These are phyloP conservation scores for Semnornis frantzii DNA, from an alignment of 2,113 vertebrate species.

Conservation along the genomic window DNA sequence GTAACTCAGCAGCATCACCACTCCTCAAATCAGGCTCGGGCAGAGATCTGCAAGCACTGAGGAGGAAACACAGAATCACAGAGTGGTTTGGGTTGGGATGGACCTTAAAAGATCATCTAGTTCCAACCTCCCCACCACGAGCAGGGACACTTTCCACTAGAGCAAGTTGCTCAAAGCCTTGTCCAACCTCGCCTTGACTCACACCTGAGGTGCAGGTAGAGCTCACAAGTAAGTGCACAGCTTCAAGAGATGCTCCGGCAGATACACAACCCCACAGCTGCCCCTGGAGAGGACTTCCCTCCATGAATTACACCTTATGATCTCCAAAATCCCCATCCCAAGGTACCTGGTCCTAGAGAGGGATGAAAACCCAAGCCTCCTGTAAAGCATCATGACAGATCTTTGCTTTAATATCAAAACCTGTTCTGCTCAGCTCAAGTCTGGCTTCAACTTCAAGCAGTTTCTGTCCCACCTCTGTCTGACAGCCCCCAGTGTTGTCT, in stretches of 20 bases:
- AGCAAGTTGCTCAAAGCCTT: too few species aligned
- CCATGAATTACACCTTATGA: fast-evolving
- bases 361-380: neutral
- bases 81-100: too few species aligned
- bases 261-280: fast-evolving
- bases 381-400: neutral
- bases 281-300: neutral
- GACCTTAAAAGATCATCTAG: too few species aligned
- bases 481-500: neutral
- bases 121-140: too few species aligned
- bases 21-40: neutral
- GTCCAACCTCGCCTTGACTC: neutral
- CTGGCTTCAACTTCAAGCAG: neutral
- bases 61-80: neutral
- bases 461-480: neutral
- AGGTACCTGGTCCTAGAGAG: fast-evolving
- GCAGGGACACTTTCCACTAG: too few species aligned
- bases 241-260: neutral
- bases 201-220: neutral
- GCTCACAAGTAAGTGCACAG: fast-evolving
- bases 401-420: neutral
- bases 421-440: neutral
- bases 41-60: fast-evolving
- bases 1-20: neutral
- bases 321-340: fast-evolving